Percentiles rank a stretch among this genome's conserved stretches.
phyloP scores from a whole-genome alignment of 2,113 vertebrate genomes.

The Callipepla californica region DNA sequence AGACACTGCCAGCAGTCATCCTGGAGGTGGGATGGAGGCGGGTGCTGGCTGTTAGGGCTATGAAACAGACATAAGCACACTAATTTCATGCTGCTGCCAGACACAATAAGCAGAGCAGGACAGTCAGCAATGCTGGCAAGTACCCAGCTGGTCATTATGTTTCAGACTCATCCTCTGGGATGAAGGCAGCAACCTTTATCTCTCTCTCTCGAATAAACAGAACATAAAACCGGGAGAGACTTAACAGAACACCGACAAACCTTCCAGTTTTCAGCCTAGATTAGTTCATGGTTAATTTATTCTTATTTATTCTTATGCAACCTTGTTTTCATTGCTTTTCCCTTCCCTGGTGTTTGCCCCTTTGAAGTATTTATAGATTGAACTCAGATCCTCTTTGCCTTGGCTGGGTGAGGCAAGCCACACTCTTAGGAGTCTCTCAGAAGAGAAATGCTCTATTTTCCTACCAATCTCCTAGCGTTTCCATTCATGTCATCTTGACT shows the following conservation, averaged over 20 bases:
- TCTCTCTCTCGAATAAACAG: background rate
- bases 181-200: background rate
- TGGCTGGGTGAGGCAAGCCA: slow-evolving; percentile 11
- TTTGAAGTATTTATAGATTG: slow-evolving; percentile 71
- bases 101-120: slow-evolving; percentile 2
- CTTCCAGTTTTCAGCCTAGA: slow-evolving; percentile 31
- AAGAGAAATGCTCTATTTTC: background rate
- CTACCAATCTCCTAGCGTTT: background rate
- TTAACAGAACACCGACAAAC: slow-evolving; percentile 30
- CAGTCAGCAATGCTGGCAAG: background rate
- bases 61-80: accelerated
- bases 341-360: slow-evolving; percentile 51
- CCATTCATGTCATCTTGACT: background rate
- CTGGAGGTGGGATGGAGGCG: background rate
- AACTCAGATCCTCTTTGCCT: slow-evolving; percentile 56
- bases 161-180: background rate
- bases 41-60: background rate
- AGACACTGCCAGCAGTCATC: background rate
- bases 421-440: background rate
- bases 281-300: slow-evolving; percentile 59
- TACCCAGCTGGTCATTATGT: background rate
- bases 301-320: slow-evolving; percentile 64
- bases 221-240: background rate
- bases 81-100: slow-evolving; percentile 14
- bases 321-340: slow-evolving; percentile 46